These are phyloP conservation scores for Phoxinus dragarum DNA, from an alignment of 2,797 vertebrate species.

Conservation along the genomic window DNA sequence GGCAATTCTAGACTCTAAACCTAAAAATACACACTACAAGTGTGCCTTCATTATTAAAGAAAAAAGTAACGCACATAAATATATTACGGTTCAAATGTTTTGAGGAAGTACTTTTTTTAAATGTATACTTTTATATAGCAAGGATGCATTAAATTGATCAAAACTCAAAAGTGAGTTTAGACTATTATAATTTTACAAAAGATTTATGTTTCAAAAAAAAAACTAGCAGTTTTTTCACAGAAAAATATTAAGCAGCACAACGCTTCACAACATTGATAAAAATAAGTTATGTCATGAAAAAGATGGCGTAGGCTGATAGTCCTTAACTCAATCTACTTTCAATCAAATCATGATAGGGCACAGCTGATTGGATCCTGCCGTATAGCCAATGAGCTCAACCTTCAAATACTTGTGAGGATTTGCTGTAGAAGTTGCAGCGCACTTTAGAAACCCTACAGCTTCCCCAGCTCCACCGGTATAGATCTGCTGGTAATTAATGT, in stretches of 20 bases:
- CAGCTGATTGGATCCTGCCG: neutral
- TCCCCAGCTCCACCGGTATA: neutral
- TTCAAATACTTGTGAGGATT: neutral
- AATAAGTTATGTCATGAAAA: neutral
- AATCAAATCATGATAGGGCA: neutral
- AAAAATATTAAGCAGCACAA: neutral
- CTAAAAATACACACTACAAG: constrained; percentile 14
- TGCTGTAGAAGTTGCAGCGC: neutral
- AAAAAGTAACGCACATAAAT: neutral
- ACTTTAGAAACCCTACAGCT: neutral
- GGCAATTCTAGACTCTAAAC: neutral
- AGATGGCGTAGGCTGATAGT: no score
- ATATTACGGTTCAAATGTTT: neutral
- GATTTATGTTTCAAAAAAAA: neutral
- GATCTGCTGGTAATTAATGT: neutral
- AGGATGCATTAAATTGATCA: neutral
- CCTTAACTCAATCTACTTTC: neutral
- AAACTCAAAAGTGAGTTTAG: neutral
- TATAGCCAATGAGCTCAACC: neutral
- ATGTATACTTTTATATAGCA: neutral
- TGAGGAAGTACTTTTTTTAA: neutral
- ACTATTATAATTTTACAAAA: neutral
- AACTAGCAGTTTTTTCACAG: neutral
- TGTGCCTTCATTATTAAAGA: neutral
- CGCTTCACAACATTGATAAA: neutral